Conservation (phyloP, 2,113 vertebrate genomes). For the Trochalopteron elliotii region DNA sequence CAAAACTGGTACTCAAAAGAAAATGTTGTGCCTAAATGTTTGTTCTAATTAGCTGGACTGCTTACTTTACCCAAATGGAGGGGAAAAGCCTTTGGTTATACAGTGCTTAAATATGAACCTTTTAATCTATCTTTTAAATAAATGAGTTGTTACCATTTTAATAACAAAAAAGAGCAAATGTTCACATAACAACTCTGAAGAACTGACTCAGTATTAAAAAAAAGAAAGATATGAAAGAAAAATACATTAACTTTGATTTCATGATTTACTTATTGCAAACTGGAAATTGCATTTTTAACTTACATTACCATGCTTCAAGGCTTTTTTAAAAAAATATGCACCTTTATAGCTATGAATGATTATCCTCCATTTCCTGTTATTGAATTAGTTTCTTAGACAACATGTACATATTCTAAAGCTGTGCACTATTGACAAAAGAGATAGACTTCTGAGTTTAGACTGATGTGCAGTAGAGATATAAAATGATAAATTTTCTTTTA, state of each 20-base stretch:
- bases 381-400: neutral
- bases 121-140: neutral
- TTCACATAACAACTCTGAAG: neutral
- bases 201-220: neutral
- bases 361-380: neutral
- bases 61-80: neutral
- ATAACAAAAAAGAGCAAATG: neutral
- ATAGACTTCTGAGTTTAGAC: neutral
- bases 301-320: neutral
- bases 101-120: neutral
- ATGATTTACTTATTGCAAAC: neutral
- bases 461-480: neutral
- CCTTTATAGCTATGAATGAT: neutral
- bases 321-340: rapidly evolving
- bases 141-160: neutral
- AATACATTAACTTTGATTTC: neutral
- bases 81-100: neutral
- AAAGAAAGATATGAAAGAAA: neutral
- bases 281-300: neutral
- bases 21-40: neutral
- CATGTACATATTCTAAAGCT: neutral
- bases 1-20: neutral
- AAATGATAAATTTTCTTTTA: neutral
- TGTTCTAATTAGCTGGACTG: neutral
- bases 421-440: neutral